Percentiles rank a stretch among this genome's conserved stretches.
phyloP scores from a whole-genome alignment of 2,888 invertebrate species.

The Anoplius nigerrimus region DNA sequence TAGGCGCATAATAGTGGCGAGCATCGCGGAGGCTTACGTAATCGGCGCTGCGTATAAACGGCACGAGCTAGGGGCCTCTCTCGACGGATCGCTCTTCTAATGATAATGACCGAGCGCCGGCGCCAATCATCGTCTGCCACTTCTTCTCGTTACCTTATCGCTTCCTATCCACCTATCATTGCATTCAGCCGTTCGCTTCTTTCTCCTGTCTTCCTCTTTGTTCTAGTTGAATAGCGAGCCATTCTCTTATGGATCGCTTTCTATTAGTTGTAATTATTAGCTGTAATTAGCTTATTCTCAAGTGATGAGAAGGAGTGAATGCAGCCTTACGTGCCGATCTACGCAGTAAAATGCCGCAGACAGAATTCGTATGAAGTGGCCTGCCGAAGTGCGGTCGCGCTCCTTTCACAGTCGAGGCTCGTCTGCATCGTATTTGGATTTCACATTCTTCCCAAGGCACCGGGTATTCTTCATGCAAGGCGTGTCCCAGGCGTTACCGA shows the following conservation, averaged over 20 bases:
- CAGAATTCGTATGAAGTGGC: no score
- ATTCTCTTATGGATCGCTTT: no score
- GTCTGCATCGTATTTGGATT: slow-evolving; percentile 27
- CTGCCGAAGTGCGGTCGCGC: slow-evolving; percentile 5
- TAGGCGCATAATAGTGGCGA: slow-evolving; percentile 18
- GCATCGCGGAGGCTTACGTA: slow-evolving; percentile 16
- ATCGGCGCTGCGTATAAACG: slow-evolving; percentile 24
- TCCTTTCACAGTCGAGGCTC: not conserved
- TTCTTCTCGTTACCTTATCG: slow-evolving; percentile 35
- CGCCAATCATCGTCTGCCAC: slow-evolving; percentile 44
- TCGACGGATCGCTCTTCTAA: slow-evolving; percentile 26
- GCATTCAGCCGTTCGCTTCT: not conserved
- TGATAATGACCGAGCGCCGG: slow-evolving; percentile 47
- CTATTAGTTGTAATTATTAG: no score
- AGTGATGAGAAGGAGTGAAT: no score
- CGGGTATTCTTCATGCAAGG: slow-evolving; percentile 51
- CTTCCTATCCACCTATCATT: slow-evolving; percentile 34
- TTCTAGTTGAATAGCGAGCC: no score
- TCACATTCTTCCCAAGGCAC: slow-evolving; percentile 39
- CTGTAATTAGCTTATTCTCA: no score
- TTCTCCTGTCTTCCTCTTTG: slow-evolving; percentile 6
- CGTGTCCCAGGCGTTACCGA: slow-evolving; percentile 42
- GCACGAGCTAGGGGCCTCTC: slow-evolving; percentile 16
- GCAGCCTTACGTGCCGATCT: no score
- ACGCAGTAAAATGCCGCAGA: no score